Evolutionary conservation across 2,797 vertebrate species (phyloP).

Genomic region (Ispidina lecontei): DNA sequence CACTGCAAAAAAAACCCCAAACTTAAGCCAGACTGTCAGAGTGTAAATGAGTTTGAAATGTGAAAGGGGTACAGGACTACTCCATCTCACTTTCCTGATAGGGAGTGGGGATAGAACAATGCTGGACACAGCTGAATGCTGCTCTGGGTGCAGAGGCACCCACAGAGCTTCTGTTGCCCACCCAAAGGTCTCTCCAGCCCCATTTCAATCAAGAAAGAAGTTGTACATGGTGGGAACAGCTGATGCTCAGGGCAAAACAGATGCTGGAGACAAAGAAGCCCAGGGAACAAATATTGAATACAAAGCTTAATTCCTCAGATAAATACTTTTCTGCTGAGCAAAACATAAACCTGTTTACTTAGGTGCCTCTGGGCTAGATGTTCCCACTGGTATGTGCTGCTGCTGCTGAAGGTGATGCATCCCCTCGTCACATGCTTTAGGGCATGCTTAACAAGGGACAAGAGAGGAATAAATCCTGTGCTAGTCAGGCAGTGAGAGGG

Average conservation of each 20-base stretch:
- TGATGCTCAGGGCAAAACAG: not conserved
- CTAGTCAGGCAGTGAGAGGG: rapidly evolving
- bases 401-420: not conserved
- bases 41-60: not conserved
- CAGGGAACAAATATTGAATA: slow-evolving; percentile 4
- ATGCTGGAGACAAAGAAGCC: not conserved
- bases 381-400: not conserved
- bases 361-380: not conserved
- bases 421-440: not conserved
- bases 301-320: slow-evolving; percentile 42
- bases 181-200: not conserved
- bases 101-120: not conserved
- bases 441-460: not conserved
- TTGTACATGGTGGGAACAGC: not conserved
- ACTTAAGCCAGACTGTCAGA: not conserved
- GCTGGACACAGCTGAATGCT: rapidly evolving
- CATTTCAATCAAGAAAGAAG: not conserved
- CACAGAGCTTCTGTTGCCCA: not conserved
- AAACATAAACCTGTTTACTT: not conserved
- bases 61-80: not conserved
- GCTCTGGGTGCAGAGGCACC: not conserved
- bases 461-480: not conserved
- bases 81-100: not conserved
- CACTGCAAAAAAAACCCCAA: not conserved
- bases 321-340: slow-evolving; percentile 22